phyloP scores from a whole-genome alignment of 2,797 vertebrate genomes.

The Vespertilio murinus region DNA sequence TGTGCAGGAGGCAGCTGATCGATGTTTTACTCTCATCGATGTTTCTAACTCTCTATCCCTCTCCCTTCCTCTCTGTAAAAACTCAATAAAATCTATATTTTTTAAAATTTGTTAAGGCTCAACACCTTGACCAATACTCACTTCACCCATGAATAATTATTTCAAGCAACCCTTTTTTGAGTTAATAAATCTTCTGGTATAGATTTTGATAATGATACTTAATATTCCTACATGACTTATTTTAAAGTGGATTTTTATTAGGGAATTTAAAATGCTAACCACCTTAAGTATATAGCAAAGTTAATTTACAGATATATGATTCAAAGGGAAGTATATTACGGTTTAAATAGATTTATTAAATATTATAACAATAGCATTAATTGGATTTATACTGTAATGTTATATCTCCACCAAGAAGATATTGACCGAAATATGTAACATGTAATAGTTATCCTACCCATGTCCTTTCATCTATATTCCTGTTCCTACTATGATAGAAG shows the following conservation, averaged over 20 bases:
- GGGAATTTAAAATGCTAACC: neutral
- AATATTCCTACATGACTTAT: conserved; percentile 1
- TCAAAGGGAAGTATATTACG: conserved; percentile 24
- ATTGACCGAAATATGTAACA: neutral
- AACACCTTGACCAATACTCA: neutral
- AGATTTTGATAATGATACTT: conserved; percentile 3
- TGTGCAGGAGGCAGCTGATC: too few relatives aligned
- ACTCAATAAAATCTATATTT: too few relatives aligned
- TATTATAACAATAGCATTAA: neutral
- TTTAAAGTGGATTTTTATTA: conserved; percentile 32
- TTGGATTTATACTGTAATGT: neutral
- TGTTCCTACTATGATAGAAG: neutral
- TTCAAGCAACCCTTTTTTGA: neutral
- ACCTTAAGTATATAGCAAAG: neutral
- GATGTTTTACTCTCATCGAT: too few relatives aligned
- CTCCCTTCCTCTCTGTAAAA: too few relatives aligned
- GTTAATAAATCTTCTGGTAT: neutral
- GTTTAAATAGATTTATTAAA: neutral
- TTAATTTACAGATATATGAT: neutral
- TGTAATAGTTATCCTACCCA: neutral
- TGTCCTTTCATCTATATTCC: neutral
- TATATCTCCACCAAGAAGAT: neutral
- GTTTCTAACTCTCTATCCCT: too few relatives aligned
- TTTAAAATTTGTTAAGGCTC: neutral
- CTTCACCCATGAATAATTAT: conserved; percentile 36